Evolutionary conservation across 2,888 invertebrate genomes (phyloP).

Genomic region (Cactoblastis cactorum): DNA sequence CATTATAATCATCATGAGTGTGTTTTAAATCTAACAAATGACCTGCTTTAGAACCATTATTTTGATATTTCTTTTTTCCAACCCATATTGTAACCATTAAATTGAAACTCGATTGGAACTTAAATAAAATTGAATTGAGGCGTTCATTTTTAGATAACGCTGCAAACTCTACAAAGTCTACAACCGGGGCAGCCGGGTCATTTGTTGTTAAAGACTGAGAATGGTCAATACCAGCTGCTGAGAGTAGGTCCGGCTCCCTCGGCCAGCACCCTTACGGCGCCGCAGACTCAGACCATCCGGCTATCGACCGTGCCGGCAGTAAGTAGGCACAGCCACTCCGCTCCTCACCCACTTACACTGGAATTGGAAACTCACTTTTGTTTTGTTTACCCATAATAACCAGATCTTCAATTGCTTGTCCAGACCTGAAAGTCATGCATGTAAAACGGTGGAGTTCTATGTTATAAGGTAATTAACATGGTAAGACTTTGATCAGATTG

Average conservation of each 20-base stretch:
- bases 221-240: conserved; percentile 96
- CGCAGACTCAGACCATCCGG: conserved; percentile 86
- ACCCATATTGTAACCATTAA: conserved; percentile 13
- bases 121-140: conserved; percentile 57
- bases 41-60: conserved; percentile 46
- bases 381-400: conserved; percentile 4
- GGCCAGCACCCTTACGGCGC: conserved; percentile 76
- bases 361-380: conserved; percentile 34
- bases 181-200: conserved; percentile 93
- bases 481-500: conserved; percentile 46
- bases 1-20: conserved; percentile 29
- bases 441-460: conserved; percentile 65
- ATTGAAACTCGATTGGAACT: conserved; percentile 24
- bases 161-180: conserved; percentile 91
- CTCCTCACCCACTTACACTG: conserved; percentile 30
- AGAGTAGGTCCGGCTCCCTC: conserved; percentile 91
- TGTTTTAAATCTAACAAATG: conserved; percentile 49
- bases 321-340: conserved; percentile 82
- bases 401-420: conserved; percentile 32
- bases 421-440: conserved; percentile 58
- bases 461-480: conserved; percentile 56
- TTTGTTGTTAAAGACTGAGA: conserved; percentile 96
- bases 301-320: conserved; percentile 93
- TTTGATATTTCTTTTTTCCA: conserved; percentile 27
- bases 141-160: conserved; percentile 86